Percentiles rank a stretch among this genome's conserved stretches.
phyloP scores from a whole-genome alignment of 30 jellyfish, hydroid and myxozoan species.

The Phacellophora camtschatica region DNA sequence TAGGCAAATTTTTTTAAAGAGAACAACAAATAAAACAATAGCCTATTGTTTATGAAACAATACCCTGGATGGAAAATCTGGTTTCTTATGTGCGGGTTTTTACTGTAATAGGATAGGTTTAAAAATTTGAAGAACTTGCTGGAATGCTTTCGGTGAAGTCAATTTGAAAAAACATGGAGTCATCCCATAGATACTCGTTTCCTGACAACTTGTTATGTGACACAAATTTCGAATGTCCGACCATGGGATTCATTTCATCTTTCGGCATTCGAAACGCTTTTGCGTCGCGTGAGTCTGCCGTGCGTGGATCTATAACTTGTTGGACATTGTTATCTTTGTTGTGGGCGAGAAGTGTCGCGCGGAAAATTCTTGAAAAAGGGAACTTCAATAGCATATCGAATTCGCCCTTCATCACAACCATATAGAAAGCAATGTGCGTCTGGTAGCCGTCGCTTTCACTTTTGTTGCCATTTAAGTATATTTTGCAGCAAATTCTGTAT shows the following conservation, averaged over 20 bases:
- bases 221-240: conserved; percentile 14
- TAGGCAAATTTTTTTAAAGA: no score
- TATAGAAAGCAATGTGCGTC: conserved; percentile 59
- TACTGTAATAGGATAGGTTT: no score
- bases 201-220: conserved; percentile 37
- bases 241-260: conserved; percentile 22
- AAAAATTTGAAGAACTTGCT: background rate
- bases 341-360: conserved; percentile 35
- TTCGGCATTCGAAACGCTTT: conserved; percentile 15
- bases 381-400: conserved; percentile 55
- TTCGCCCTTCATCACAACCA: conserved; percentile 64
- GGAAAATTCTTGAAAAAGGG: conserved; percentile 69
- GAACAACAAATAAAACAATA: no score
- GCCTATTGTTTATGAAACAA: no score
- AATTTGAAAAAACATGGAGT: conserved; percentile 29
- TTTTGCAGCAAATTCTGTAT: conserved; percentile 52
- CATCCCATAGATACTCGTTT: conserved; percentile 39
- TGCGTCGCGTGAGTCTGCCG: background rate
- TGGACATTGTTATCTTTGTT: background rate
- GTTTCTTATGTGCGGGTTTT: no score
- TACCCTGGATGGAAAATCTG: no score
- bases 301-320: conserved; percentile 30
- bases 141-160: conserved; percentile 7
- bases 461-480: conserved; percentile 63
- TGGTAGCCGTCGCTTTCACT: conserved; percentile 9